phyloP scores from a whole-genome alignment of 2,888 invertebrate species.

The Gonocerus acuteangulatus region DNA sequence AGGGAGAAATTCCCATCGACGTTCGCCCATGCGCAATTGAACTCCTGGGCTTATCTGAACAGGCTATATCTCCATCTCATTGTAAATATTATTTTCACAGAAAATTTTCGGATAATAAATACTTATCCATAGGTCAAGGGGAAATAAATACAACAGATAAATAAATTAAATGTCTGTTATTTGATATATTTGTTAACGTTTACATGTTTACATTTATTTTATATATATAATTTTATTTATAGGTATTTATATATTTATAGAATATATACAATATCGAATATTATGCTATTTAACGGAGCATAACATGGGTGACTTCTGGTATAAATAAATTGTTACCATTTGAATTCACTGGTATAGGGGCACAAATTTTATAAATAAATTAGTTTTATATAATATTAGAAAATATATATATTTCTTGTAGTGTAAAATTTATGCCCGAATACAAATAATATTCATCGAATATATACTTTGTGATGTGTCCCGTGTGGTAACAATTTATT shows the following conservation, averaged over 20 bases:
- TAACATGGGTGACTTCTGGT: slow-evolving; percentile 31
- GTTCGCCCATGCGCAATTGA: no score
- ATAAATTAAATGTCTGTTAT: slow-evolving; percentile 34
- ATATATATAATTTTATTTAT: slow-evolving; percentile 29
- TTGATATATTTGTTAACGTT: slow-evolving; percentile 35
- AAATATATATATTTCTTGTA: not conserved
- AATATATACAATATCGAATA: slow-evolving; percentile 33
- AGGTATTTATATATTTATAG: slow-evolving; percentile 34
- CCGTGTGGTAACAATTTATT: slow-evolving; percentile 19
- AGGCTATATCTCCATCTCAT: no score
- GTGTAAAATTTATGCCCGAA: slow-evolving; percentile 18
- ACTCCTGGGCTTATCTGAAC: no score
- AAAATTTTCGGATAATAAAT: no score
- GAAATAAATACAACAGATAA: slow-evolving; percentile 24
- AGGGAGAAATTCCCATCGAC: no score
- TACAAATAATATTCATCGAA: slow-evolving; percentile 12
- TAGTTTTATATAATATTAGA: slow-evolving; percentile 15
- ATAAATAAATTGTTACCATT: slow-evolving; percentile 32
- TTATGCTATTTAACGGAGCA: slow-evolving; percentile 35
- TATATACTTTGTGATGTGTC: slow-evolving; percentile 19
- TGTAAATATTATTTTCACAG: no score
- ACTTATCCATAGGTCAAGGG: no score
- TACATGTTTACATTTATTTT: slow-evolving; percentile 34
- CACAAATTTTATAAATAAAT: slow-evolving; percentile 25
- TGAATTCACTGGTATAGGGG: slow-evolving; percentile 10